Evolutionary conservation across 2,797 vertebrate genomes (phyloP), one percentile per base, ranked within the genome.

Genomic region (Sternarchorhynchus goeldii): DNA sequence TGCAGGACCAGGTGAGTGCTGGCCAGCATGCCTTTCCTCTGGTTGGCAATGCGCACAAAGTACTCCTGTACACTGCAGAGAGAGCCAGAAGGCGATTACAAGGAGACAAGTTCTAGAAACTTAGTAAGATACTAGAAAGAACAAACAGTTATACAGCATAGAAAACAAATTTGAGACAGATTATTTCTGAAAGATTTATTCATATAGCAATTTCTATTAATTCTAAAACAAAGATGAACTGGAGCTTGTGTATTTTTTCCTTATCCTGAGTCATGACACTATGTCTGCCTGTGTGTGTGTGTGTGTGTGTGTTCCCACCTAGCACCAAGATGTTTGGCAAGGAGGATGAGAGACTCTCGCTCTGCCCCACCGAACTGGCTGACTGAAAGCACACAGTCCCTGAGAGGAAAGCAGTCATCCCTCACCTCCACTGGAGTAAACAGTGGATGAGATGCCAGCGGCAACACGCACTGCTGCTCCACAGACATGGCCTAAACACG

Each of bases 321-420:
- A 66, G 97, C 96, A 90, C 97, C 98, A 5, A 99, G 93, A 76
- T 93, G 88, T 78, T 92, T 94, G 74, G 96, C 94, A 79, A 99
- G 91, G 75, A 94, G 94, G 79, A 94, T 90, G 87, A 99, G 87
- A 1, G 96, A 96, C 75, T 98, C 96, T 84, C 96, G 93, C 91
- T 99, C 97, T 20, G 94, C 93, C 81, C 97, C 97, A 0, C 86
- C 94, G 90, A 96, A 99, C 87, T 98, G 97, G 83, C 97, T 99
- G 85, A 99, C 93, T 0, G 98, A 99, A 67, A 99, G 94, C 50
- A 99, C 94, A 66, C 95, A 98, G 29, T 86, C 87, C 75, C 87
- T 91, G 80, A 99, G 92, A 45, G 97, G 96, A 41, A 86, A 86
- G 75, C 82, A 80, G 82, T 94, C 95, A 70, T 95, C 92, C 91